phyloP scores from a whole-genome alignment of 2,888 invertebrate genomes.

The Gymnoscelis rufifasciata region DNA sequence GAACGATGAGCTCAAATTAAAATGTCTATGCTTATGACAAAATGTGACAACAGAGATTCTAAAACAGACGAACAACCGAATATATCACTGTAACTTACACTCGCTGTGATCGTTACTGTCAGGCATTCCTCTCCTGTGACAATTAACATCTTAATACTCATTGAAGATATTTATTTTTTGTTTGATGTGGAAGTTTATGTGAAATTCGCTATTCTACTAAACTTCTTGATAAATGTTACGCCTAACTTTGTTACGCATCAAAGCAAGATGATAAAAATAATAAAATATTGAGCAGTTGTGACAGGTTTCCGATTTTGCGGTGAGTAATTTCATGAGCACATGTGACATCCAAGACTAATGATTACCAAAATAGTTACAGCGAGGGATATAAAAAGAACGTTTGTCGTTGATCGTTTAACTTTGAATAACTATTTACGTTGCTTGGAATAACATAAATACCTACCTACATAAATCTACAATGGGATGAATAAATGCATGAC shows the following conservation, averaged over 20 bases:
- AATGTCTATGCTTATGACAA: constrained; percentile 3
- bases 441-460: neutral
- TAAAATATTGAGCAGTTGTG: constrained; percentile 62
- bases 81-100: constrained; percentile 27
- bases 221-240: constrained; percentile 54
- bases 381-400: constrained; percentile 44
- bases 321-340: constrained; percentile 56
- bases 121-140: constrained; percentile 38
- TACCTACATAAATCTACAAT: constrained; percentile 2
- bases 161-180: constrained; percentile 49
- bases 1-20: constrained; percentile 41
- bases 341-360: constrained; percentile 54
- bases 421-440: neutral
- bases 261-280: constrained; percentile 64
- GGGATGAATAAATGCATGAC: constrained; percentile 34
- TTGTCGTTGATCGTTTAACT: constrained; percentile 42
- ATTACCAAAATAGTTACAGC: constrained; percentile 58
- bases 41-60: constrained; percentile 11
- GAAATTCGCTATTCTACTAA: constrained; percentile 54
- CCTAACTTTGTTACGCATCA: constrained; percentile 61
- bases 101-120: constrained; percentile 35
- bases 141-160: constrained; percentile 53
- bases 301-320: constrained; percentile 59
- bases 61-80: constrained; percentile 10
- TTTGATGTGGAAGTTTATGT: constrained; percentile 60